Evolutionary conservation across 1,140 invertebrate species (phyloP), one percentile per base, ranked within the genome.

Genomic region (Drosophila bocki): DNA sequence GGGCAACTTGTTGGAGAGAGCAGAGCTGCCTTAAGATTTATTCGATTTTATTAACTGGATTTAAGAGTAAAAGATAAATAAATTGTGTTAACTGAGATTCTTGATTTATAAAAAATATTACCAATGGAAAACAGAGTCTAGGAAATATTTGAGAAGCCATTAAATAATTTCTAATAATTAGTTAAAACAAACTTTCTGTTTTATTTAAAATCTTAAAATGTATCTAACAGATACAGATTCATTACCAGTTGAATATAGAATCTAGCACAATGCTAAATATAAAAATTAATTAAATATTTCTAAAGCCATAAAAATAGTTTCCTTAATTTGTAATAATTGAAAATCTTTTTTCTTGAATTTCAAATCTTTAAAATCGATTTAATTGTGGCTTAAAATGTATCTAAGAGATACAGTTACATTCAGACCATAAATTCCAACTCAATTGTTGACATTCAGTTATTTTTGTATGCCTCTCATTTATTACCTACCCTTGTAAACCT

Each of bases 41-140:
- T 50, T 39, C 32, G 22, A 44, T 53, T 65, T 67, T 26, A 67
- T 51, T 53, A 50, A 37, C 29, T 33, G 65, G 11, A 45, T 64
- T 48, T 6, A 15, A 37, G 11, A 12, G 8, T 3, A 12, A 12
- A 19, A 32, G 29, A 51, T 65, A 44, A 69, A 65, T 53, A 26
- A 53, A 5, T 32, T 57, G 12, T 15, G 3, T 19, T 15, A 15
- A 7, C 3, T 6, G 11, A 7, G n/a, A 33, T 11, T 17, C 32
- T 32, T 17, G 3, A 33, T 32, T 51, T 35, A 19, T 35, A 35
- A 4, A 17, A 48, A 22, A 22, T 47, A 13, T 13, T 22, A 7
- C 5, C 1, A 22, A 1, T 15, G 22, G 0, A 47, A 47, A 26
- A 15, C 8, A 26, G 26, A 48, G 13, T 26, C 3, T 9, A 8